These are phyloP conservation scores for Sciurus vulgaris DNA, from an alignment of 2,797 vertebrate species.

Conservation along the genomic window DNA sequence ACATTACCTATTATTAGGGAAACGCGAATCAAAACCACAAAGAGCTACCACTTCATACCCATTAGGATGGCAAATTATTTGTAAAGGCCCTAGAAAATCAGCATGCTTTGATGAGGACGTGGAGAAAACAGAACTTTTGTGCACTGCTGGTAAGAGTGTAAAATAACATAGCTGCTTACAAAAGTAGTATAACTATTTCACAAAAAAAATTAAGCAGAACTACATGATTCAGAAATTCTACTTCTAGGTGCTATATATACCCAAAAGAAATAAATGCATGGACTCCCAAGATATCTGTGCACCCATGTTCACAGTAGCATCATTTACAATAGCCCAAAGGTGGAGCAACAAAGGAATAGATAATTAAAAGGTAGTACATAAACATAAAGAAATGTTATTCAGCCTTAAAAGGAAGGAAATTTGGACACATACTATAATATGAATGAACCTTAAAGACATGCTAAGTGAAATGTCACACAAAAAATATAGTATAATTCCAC, in stretches of 20 bases:
- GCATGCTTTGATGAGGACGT: neutral
- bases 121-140: neutral
- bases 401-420: neutral
- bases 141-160: neutral
- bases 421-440: neutral
- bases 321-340: conserved; percentile 4
- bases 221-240: neutral
- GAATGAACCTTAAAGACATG: neutral
- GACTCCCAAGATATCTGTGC: neutral
- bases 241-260: neutral
- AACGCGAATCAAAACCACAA: neutral
- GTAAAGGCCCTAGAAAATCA: neutral
- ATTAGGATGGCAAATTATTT: neutral
- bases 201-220: conserved; percentile 25
- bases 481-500: neutral
- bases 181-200: neutral
- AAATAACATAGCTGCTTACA: conserved; percentile 2
- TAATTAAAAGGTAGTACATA: neutral
- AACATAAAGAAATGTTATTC: neutral
- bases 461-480: conserved; percentile 35
- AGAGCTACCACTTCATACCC: conserved; percentile 5
- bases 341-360: neutral
- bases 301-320: neutral
- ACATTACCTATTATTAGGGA: conserved; percentile 27
- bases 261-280: neutral